A percentile compares a stretch with the other conserved stretches of the same genome.
Conservation (phyloP, 2,888 invertebrate genomes). For the Vanessa cardui region DNA sequence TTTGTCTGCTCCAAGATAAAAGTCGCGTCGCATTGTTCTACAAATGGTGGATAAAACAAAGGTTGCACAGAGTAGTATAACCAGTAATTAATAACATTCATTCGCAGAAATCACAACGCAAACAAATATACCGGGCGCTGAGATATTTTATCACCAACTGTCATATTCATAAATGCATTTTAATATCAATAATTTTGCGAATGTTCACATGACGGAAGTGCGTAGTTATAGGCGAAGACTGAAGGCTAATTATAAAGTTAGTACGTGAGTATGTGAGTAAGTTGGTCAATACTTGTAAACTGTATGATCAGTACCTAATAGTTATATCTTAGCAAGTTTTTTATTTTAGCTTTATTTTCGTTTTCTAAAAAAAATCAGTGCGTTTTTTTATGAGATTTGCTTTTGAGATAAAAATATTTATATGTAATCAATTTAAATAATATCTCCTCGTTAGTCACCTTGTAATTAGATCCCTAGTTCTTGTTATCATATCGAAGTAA, state of each 20-base stretch:
- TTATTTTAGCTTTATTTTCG: no score
- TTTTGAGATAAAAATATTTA: no score
- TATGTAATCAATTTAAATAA: no score
- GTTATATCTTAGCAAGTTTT: no score
- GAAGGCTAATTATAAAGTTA: slow-evolving; percentile 22
- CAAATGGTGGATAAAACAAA: slow-evolving; percentile 74
- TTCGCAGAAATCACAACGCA: slow-evolving; percentile 72
- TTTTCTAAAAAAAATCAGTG: no score
- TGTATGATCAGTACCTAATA: background rate
- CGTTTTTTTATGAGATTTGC: no score
- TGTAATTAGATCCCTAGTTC: no score
- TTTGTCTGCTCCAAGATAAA: slow-evolving; percentile 71
- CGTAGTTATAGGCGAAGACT: slow-evolving; percentile 40
- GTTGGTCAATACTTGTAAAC: background rate
- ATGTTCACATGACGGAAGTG: slow-evolving; percentile 46
- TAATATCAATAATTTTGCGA: slow-evolving; percentile 44
- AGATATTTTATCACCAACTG: slow-evolving; percentile 71
- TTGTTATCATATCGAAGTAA: no score
- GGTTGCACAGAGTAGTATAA: slow-evolving; percentile 58
- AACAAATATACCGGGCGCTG: slow-evolving; percentile 60
- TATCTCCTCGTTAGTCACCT: no score
- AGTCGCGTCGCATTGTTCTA: slow-evolving; percentile 74
- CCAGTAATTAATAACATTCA: slow-evolving; percentile 75
- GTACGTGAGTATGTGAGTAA: slow-evolving; percentile 23
- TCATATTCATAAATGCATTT: slow-evolving; percentile 65